phyloP scores from a whole-genome alignment of 2,113 vertebrate genomes.

The Arizona elegans region DNA sequence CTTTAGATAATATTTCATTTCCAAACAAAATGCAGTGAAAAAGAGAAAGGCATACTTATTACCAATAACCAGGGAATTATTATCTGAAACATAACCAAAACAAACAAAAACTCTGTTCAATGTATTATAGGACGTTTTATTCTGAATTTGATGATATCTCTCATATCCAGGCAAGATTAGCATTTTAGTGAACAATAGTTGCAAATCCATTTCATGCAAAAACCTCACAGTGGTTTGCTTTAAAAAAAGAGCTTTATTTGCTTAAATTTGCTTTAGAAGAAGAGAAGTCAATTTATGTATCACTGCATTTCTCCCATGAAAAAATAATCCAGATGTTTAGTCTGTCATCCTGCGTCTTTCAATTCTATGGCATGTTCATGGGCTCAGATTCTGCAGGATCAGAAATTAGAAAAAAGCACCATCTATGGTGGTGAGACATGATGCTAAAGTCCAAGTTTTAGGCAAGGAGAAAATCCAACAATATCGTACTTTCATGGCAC shows the following conservation, averaged over 20 bases:
- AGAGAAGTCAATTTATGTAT: background rate
- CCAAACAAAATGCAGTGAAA: background rate
- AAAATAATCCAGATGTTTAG: background rate
- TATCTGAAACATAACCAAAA: slow-evolving; percentile 5
- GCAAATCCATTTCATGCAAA: background rate
- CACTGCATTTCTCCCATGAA: background rate
- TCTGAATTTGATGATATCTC: background rate
- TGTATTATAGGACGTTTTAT: background rate
- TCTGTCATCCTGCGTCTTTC: background rate
- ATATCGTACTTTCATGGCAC: background rate
- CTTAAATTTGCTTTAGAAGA: background rate
- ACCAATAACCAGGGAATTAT: background rate
- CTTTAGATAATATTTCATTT: background rate
- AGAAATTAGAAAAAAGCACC: background rate
- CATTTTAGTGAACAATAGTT: background rate
- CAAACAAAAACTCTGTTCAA: background rate
- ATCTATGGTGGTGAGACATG: background rate
- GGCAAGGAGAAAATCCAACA: background rate
- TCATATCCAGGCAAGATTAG: background rate
- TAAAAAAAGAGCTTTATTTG: background rate
- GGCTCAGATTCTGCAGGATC: background rate
- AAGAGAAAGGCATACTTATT: background rate
- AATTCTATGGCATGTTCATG: background rate
- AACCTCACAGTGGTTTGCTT: background rate
- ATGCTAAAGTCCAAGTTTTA: background rate